Evolutionary conservation across 2,797 vertebrate species (phyloP).

Genomic region (Nannoperca australis): DNA sequence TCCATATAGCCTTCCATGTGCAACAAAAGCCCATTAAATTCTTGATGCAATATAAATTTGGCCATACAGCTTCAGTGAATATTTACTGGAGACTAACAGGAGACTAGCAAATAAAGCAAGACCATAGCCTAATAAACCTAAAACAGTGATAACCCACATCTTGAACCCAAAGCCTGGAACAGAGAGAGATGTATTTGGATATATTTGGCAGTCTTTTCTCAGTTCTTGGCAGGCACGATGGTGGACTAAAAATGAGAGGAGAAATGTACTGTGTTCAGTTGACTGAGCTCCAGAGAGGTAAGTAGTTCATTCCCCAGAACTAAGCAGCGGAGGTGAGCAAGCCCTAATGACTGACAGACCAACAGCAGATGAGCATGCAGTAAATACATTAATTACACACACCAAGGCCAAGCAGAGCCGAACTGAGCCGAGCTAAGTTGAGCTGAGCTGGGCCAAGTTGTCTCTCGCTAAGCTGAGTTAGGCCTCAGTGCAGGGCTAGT

Average conservation of each 20-base stretch:
- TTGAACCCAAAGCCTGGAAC: constrained; percentile 28
- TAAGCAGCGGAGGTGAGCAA: constrained; percentile 52
- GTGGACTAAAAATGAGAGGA: constrained; percentile 40
- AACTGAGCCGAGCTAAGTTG: constrained; percentile 42
- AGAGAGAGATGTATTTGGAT: constrained; percentile 45
- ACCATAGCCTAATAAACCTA: constrained; percentile 29
- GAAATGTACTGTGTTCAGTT: constrained; percentile 30
- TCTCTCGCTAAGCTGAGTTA: constrained; percentile 61
- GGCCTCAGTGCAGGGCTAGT: constrained; percentile 53
- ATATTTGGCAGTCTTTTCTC: constrained; percentile 52
- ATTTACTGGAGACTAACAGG: constrained; percentile 10
- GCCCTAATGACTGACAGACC: constrained; percentile 69
- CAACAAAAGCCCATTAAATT: constrained; percentile 26
- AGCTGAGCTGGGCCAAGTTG: constrained; percentile 46
- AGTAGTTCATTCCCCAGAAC: constrained; percentile 52
- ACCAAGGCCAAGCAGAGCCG: constrained; percentile 67
- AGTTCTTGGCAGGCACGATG: constrained; percentile 44
- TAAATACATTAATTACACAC: constrained; percentile 83
- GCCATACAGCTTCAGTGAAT: neutral
- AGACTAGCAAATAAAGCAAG: constrained; percentile 30
- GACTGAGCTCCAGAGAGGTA: constrained; percentile 54
- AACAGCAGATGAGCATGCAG: constrained; percentile 70
- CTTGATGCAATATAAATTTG: constrained; percentile 2
- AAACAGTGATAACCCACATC: constrained; percentile 46
- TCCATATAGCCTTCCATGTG: neutral